Conservation (phyloP, 2,888 invertebrate genomes). For the Augochlorella aurata region DNA sequence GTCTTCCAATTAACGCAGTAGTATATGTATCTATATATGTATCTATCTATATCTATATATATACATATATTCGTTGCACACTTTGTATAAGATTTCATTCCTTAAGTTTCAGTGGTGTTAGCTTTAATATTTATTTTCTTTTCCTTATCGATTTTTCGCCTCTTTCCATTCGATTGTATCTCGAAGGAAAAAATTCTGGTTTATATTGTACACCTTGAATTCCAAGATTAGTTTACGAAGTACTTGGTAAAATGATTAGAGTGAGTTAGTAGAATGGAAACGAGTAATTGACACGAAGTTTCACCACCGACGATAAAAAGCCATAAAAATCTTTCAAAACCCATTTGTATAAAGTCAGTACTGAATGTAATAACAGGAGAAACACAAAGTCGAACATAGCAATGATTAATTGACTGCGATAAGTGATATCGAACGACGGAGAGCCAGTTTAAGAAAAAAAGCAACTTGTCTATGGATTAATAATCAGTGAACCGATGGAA, state of each 20-base stretch:
- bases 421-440: constrained; percentile 68
- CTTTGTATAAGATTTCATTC: constrained; percentile 24
- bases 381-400: constrained; percentile 55
- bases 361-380: constrained; percentile 64
- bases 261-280: constrained; percentile 25
- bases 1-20: constrained; percentile 68
- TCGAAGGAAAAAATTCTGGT: not conserved
- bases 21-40: constrained; percentile 2
- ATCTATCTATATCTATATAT: constrained; percentile 1
- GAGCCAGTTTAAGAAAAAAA: constrained; percentile 57
- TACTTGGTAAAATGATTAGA: constrained; percentile 10
- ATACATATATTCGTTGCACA: constrained; percentile 31
- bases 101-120: constrained; percentile 29
- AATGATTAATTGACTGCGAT: constrained; percentile 67
- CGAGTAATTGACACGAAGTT: constrained; percentile 47
- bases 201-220: not conserved
- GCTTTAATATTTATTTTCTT: constrained; percentile 32
- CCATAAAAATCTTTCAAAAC: constrained; percentile 67
- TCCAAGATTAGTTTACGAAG: constrained; percentile 16
- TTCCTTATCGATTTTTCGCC: not conserved
- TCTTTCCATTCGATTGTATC: not conserved
- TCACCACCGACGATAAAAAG: constrained; percentile 70
- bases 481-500: constrained; percentile 76
- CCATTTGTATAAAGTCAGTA: constrained; percentile 74
- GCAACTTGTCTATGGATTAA: constrained; percentile 55